These are phyloP conservation scores for Anolis carolinensis DNA, from an alignment of 2,113 vertebrate species.

Conservation along the genomic window DNA sequence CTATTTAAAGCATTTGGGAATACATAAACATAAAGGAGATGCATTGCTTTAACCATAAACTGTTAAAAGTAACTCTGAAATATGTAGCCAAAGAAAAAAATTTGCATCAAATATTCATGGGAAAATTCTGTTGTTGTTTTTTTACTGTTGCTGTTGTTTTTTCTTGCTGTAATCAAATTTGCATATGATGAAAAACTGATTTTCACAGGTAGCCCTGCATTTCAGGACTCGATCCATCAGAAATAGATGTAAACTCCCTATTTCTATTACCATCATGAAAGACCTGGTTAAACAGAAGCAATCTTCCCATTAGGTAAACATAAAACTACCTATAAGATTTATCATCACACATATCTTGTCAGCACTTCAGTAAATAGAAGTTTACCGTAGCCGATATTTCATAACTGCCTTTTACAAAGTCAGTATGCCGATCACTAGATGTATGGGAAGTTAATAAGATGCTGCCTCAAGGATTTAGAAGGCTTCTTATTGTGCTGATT, in stretches of 20 bases:
- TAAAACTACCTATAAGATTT: constrained; percentile 63
- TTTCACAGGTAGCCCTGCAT: constrained; percentile 5
- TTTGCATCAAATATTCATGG: constrained; percentile 22
- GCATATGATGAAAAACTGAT: constrained; percentile 36
- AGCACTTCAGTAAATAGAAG: constrained; percentile 54
- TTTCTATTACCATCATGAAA: constrained; percentile 54
- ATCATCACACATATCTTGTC: constrained; percentile 52
- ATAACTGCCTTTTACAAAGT: constrained; percentile 38
- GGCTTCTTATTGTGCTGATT: constrained; percentile 36
- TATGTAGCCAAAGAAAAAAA: constrained; percentile 37
- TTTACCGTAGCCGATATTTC: constrained; percentile 49
- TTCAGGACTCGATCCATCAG: constrained; percentile 62
- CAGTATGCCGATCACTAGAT: constrained; percentile 57
- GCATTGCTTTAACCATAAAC: constrained; percentile 28
- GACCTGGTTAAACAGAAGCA: constrained; percentile 66
- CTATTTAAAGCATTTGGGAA: not conserved
- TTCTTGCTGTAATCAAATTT: constrained; percentile 36
- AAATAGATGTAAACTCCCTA: constrained; percentile 65
- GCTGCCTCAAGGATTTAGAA: constrained; percentile 54
- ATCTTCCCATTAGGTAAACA: constrained; percentile 67
- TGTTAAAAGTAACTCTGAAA: constrained; percentile 23
- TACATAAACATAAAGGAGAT: not conserved
- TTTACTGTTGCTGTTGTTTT: not conserved
- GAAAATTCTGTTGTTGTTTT: constrained; percentile 18
- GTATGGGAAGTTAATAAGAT: constrained; percentile 62